phyloP scores from a whole-genome alignment of 2,888 invertebrate species.

The Harpagoxenus sublaevis region DNA sequence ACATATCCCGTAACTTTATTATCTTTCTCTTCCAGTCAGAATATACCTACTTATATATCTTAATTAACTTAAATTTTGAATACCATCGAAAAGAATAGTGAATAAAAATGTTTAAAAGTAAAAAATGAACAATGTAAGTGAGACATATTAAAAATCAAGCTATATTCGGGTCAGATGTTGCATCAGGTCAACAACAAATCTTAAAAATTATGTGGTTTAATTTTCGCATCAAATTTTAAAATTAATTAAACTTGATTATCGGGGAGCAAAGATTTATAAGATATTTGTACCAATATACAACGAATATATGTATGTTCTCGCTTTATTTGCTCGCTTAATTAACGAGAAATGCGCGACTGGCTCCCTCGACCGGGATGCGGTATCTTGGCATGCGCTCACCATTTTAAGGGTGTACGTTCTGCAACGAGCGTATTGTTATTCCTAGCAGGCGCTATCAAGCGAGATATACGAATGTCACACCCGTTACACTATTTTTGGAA shows the following conservation, averaged over 20 bases:
- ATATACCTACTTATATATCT: background rate
- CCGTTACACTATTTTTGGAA: slow-evolving; percentile 49
- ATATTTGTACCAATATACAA: background rate
- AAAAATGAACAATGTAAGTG: background rate
- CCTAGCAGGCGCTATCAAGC: slow-evolving; percentile 28
- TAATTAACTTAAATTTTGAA: background rate
- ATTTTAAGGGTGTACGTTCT: slow-evolving; percentile 14
- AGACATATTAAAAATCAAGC: background rate
- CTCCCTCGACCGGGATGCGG: background rate
- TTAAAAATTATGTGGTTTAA: background rate
- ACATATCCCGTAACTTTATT: background rate
- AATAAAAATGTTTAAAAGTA: background rate
- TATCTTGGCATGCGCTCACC: background rate
- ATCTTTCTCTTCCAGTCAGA: background rate
- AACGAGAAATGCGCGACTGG: background rate
- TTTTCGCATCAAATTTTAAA: background rate
- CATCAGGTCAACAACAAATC: background rate
- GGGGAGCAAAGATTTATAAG: background rate
- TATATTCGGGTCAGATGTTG: background rate
- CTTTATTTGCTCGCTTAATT: background rate
- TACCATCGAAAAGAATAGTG: background rate
- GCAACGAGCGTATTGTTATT: slow-evolving; percentile 24
- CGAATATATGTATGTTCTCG: background rate
- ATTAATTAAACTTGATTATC: background rate
- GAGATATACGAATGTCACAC: slow-evolving; percentile 46